phyloP scores from a whole-genome alignment of 2,797 vertebrate species.

The Anguilla anguilla region DNA sequence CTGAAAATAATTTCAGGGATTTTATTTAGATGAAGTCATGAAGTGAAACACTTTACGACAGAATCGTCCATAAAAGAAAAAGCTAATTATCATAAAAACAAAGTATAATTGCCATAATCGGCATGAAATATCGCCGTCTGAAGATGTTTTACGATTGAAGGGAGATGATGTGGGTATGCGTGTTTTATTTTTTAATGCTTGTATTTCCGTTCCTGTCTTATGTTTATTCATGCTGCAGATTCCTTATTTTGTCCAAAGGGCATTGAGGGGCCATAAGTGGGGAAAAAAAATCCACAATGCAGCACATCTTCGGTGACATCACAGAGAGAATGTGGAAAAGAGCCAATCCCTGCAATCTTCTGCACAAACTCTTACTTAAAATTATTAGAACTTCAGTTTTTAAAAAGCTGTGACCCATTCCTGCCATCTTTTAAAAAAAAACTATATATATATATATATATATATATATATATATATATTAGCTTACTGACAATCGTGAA shows the following conservation, averaged over 20 bases:
- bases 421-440: not conserved
- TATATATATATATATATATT: not conserved
- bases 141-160: not conserved
- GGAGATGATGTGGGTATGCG: not conserved
- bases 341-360: not conserved
- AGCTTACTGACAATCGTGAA: not conserved
- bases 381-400: conserved; percentile 4
- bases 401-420: conserved; percentile 2
- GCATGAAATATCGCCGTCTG: conserved; percentile 7
- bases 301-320: conserved; percentile 13
- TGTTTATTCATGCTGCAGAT: not conserved
- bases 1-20: not conserved
- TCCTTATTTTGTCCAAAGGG: conserved; percentile 1
- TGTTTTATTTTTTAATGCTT: conserved; percentile 20
- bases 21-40: not conserved
- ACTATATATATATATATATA: not conserved
- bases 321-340: not conserved
- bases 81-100: conserved; percentile 1
- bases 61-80: not conserved
- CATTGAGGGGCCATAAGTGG: not conserved
- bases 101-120: not conserved
- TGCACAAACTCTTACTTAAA: conserved; percentile 5
- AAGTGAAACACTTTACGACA: not conserved
- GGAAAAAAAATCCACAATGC: not conserved
- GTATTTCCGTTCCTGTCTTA: not conserved